Evolutionary conservation across 2,888 invertebrate genomes (phyloP).

Genomic region (Pegoplata infirma): DNA sequence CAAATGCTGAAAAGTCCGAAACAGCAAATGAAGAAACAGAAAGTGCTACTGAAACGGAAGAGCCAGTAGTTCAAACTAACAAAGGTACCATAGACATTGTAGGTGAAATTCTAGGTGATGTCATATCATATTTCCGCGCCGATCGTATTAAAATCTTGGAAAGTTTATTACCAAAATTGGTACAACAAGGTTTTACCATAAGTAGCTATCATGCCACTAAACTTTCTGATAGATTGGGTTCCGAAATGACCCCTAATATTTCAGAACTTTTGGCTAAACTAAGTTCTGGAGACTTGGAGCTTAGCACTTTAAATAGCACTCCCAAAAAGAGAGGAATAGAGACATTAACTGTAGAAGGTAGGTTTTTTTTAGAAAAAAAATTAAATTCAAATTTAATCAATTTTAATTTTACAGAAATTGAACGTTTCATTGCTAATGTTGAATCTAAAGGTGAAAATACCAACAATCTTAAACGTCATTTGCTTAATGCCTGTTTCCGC

Average conservation of each 20-base stretch:
- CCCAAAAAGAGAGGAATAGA: conserved; percentile 72
- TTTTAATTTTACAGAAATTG: too few relatives aligned
- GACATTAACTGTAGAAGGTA: conserved; percentile 76
- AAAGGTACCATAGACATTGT: conserved; percentile 75
- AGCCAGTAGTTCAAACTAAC: conserved; percentile 63
- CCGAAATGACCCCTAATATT: conserved; percentile 82
- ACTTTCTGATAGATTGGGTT: conserved; percentile 83
- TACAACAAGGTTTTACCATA: conserved; percentile 84
- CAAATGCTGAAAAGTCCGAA: conserved; percentile 75
- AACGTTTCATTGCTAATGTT: conserved; percentile 80
- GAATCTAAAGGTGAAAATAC: conserved; percentile 81
- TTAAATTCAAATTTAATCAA: neutral
- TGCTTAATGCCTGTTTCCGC: conserved; percentile 82
- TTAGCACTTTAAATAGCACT: conserved; percentile 74
- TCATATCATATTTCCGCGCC: conserved; percentile 77
- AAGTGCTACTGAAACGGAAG: conserved; percentile 71
- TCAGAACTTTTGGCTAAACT: conserved; percentile 82
- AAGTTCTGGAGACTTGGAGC: conserved; percentile 82
- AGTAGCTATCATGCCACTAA: conserved; percentile 81
- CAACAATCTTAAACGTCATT: conserved; percentile 81
- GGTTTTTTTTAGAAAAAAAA: neutral
- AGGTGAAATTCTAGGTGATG: conserved; percentile 81
- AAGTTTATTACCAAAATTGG: conserved; percentile 80
- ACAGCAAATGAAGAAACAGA: conserved; percentile 68
- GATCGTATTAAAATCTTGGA: conserved; percentile 79